phyloP scores from a whole-genome alignment of 2,888 invertebrate species.

The Lacanobia wlatinum region DNA sequence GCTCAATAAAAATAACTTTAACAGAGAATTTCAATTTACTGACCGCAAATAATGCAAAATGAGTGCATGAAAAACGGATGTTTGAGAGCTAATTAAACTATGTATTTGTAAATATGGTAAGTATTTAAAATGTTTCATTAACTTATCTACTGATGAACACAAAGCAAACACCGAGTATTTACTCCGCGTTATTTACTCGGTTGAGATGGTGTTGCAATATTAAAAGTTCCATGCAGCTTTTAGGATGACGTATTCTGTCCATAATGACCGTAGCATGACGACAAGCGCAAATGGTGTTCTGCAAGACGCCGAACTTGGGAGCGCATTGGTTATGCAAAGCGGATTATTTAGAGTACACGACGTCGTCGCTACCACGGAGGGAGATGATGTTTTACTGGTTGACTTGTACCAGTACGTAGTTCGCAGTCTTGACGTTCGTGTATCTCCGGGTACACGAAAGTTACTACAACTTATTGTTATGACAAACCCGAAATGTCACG shows the following conservation, averaged over 20 bases:
- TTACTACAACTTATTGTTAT: conserved; percentile 26
- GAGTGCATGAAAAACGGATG: conserved; percentile 12
- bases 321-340: conserved; percentile 75
- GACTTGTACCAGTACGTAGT: conserved; percentile 47
- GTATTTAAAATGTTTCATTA: conserved; percentile 33
- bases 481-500: conserved; percentile 2
- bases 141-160: neutral
- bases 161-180: conserved; percentile 5
- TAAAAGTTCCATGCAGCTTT: conserved; percentile 20
- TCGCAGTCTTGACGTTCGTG: conserved; percentile 24
- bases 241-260: conserved; percentile 31
- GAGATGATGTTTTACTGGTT: conserved; percentile 57
- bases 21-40: conserved; percentile 45
- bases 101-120: conserved; percentile 21
- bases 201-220: neutral
- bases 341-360: conserved; percentile 71
- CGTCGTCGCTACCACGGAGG: conserved; percentile 24
- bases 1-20: conserved; percentile 52
- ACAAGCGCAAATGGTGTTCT: conserved; percentile 54
- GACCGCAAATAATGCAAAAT: conserved; percentile 39
- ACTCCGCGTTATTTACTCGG: neutral
- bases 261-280: conserved; percentile 52
- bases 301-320: conserved; percentile 62
- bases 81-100: conserved; percentile 44
- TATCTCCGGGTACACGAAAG: conserved; percentile 16